phyloP scores from a whole-genome alignment of 2,113 vertebrate species.

The Nicator chloris region DNA sequence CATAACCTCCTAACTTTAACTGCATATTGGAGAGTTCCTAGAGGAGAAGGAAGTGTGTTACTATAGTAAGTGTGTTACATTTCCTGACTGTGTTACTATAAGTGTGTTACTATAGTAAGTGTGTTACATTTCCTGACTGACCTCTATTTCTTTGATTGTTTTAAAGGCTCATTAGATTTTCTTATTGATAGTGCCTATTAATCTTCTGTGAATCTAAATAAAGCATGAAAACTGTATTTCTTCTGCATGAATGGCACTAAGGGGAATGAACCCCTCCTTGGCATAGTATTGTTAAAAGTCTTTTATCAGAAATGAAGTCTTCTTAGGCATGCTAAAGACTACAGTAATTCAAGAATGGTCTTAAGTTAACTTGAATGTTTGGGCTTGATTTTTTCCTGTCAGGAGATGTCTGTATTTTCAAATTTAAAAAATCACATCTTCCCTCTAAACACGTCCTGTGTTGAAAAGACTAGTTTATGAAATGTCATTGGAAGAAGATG shows the following conservation, averaged over 20 bases:
- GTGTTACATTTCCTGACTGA: background rate
- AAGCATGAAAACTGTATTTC: background rate
- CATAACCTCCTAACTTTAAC: background rate
- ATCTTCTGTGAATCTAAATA: background rate
- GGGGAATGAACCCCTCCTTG: background rate
- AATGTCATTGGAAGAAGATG: background rate
- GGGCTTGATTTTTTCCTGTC: background rate
- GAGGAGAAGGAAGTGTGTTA: background rate
- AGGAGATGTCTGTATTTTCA: background rate
- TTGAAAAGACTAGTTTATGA: background rate
- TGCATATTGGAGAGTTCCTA: background rate
- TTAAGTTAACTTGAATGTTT: background rate
- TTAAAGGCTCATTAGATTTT: background rate
- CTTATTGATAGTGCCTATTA: background rate
- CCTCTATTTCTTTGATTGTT: background rate
- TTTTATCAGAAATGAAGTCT: background rate
- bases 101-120: too few relatives aligned
- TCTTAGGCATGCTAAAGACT: background rate
- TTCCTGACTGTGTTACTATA: background rate
- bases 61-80: too few relatives aligned
- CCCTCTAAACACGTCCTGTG: background rate
- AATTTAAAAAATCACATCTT: background rate
- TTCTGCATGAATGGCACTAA: background rate
- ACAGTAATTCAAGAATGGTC: background rate
- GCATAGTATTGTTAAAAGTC: background rate